Evolutionary conservation across 2,797 vertebrate genomes (phyloP).

Genomic region (Trichosurus vulpecula): DNA sequence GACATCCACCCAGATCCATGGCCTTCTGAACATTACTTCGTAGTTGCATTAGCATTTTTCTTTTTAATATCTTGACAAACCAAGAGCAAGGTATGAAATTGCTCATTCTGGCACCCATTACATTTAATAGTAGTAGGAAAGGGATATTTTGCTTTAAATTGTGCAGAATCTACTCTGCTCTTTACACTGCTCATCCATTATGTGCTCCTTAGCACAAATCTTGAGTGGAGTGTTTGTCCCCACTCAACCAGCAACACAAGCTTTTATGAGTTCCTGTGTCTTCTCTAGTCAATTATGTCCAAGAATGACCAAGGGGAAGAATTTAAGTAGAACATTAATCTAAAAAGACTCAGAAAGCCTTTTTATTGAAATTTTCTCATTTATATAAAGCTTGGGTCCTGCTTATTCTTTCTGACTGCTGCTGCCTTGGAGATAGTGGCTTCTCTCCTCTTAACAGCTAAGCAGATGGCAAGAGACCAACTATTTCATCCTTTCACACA

Average conservation of each 20-base stretch:
- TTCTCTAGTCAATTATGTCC: not conserved
- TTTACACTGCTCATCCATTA: not conserved
- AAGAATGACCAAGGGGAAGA: not conserved
- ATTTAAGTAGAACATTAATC: accelerated
- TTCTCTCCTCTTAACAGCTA: slow-evolving; percentile 51
- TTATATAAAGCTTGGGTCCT: not conserved
- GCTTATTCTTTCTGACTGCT: not conserved
- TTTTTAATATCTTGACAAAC: not conserved
- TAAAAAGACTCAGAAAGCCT: not conserved
- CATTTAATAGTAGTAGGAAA: not conserved
- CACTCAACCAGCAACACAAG: accelerated
- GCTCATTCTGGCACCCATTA: not conserved
- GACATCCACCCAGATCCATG: not conserved
- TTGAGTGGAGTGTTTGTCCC: accelerated
- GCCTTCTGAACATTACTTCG: slow-evolving; percentile 8
- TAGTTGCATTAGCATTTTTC: not conserved
- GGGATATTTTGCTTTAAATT: accelerated
- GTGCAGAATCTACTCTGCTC: not conserved
- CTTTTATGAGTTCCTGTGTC: not conserved
- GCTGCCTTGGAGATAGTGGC: not conserved
- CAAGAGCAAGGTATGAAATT: not conserved
- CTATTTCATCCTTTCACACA: not conserved
- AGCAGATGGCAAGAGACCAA: slow-evolving; percentile 38
- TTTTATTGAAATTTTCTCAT: not conserved
- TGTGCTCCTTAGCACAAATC: not conserved